Evolutionary conservation across 1,140 invertebrate species (phyloP), one percentile per base, ranked within the genome.

Genomic region (Vollenhovia emeryi): DNA sequence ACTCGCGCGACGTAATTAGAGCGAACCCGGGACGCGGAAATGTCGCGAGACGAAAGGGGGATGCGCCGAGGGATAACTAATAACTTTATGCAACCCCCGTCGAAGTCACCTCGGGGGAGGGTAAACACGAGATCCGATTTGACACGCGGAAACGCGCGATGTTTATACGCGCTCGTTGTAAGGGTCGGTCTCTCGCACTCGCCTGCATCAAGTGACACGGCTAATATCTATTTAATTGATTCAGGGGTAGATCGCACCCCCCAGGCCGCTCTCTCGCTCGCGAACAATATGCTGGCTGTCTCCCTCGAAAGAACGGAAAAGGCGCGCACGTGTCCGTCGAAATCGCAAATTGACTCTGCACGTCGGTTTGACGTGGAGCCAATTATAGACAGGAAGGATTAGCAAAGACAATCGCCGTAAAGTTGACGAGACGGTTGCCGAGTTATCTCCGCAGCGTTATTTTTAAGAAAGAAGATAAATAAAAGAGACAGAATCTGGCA

Each of bases 161-260:
- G 87, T 90, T 92, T 89, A 92, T 89, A 89, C 84, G 86, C 69
- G 24, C 69, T 40, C 48, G 57, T 52, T 52, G 62, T 64, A 75
- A 89, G 73, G 78, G 86, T 60, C 71, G 82, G 33, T 59, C 24
- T 52, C 36, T 68, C 40, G 43, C 36, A 45, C 21, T 33, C 75
- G 59, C 59, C 69, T n/a, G 69, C 86, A 91, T 92, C 92, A 92
- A 94, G 91, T 93, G 92, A 94, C 85, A 92, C 91, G 87, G 43
- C 87, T 94, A 94, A 94, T 94, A 93, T 94, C 87, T 91, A 93
- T 94, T 94, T 93, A 93, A 94, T 94, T 93, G 94, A 93, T 94
- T 92, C 88, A 55, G 59, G 62, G 84, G 62, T 40, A 24, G 33
- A 57, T n/a, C 59, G 69, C 78, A 60, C 60, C 69, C 90, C 48